phyloP scores from a whole-genome alignment of 2,888 invertebrate species.

The Latrodectus hesperus region DNA sequence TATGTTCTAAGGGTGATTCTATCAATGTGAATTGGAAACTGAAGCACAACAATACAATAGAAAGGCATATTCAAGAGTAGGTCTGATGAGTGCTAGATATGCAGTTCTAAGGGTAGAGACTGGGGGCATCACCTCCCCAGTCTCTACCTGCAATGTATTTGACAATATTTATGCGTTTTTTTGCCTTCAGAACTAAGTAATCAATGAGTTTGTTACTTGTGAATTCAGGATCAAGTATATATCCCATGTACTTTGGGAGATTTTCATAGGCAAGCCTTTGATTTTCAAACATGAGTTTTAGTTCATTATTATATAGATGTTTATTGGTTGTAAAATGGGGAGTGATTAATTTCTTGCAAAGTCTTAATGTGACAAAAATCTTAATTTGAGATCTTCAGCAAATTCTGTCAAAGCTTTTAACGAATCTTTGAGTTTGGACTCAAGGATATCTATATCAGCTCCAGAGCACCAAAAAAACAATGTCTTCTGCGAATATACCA shows the following conservation, averaged over 20 bases:
- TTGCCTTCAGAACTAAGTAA: slow-evolving; percentile 1
- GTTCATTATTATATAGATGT: not conserved
- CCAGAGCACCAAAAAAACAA: not conserved
- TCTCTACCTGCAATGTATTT: slow-evolving; percentile 12
- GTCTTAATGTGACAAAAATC: not conserved
- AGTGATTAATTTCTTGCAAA: not conserved
- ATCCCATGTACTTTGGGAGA: slow-evolving; percentile 10
- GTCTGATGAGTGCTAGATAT: slow-evolving; percentile 9
- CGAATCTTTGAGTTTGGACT: not conserved
- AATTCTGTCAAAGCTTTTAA: no score
- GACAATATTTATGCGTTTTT: slow-evolving; percentile 13
- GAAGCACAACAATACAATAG: not conserved
- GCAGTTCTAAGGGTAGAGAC: slow-evolving; percentile 19
- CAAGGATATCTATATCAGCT: not conserved
- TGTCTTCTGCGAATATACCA: not conserved
- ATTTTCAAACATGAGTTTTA: not conserved
- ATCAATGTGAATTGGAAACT: not conserved
- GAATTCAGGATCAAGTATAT: slow-evolving; percentile 19
- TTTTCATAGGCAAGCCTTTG: slow-evolving; percentile 16
- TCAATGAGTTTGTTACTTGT: slow-evolving; percentile 30
- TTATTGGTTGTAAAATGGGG: slow-evolving; percentile 6
- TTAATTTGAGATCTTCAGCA: not conserved
- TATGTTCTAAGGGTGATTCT: no score
- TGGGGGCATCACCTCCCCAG: not conserved
- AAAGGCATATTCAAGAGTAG: not conserved